A percentile compares a stretch with the other conserved stretches of the same genome.
Evolutionary conservation across 2,888 invertebrate species (phyloP).

Genomic region (Autographa pulchrina): DNA sequence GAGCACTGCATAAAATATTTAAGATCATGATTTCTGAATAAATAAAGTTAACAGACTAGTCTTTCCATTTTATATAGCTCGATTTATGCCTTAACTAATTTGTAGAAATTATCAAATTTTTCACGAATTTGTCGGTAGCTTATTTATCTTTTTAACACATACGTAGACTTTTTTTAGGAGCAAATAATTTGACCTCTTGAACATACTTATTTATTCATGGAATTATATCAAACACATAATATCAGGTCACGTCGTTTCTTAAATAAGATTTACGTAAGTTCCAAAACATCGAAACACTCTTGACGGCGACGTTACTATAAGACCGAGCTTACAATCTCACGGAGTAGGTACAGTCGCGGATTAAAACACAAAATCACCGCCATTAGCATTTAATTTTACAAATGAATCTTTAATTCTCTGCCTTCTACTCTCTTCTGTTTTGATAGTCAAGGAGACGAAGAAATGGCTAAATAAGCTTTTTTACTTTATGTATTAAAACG

Average conservation of each 20-base stretch:
- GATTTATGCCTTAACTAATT: too few species aligned
- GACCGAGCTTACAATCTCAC: slow-evolving; percentile 71
- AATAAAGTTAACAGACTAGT: too few species aligned
- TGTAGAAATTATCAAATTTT: too few species aligned
- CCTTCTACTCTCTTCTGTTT: slow-evolving; percentile 68
- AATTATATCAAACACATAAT: too few species aligned
- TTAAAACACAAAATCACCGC: slow-evolving; percentile 80
- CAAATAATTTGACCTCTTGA: too few species aligned
- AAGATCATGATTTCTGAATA: too few species aligned
- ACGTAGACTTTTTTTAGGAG: too few species aligned
- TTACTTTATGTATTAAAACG: background rate
- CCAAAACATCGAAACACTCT: slow-evolving; percentile 54
- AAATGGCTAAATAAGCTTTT: background rate
- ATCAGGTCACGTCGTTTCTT: background rate
- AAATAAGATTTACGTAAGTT: background rate
- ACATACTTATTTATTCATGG: too few species aligned
- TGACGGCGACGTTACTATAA: slow-evolving; percentile 70
- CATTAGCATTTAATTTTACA: slow-evolving; percentile 87
- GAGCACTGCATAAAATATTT: too few species aligned
- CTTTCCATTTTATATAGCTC: too few species aligned
- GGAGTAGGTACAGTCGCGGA: slow-evolving; percentile 76
- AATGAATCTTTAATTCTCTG: slow-evolving; percentile 84
- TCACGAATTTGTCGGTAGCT: too few species aligned
- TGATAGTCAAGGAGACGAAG: slow-evolving; percentile 23
- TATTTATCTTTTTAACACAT: too few species aligned